These are phyloP conservation scores for Parazoanthus darwini DNA, from an alignment of 92 coral and sea anemone species.

Conservation along the genomic window DNA sequence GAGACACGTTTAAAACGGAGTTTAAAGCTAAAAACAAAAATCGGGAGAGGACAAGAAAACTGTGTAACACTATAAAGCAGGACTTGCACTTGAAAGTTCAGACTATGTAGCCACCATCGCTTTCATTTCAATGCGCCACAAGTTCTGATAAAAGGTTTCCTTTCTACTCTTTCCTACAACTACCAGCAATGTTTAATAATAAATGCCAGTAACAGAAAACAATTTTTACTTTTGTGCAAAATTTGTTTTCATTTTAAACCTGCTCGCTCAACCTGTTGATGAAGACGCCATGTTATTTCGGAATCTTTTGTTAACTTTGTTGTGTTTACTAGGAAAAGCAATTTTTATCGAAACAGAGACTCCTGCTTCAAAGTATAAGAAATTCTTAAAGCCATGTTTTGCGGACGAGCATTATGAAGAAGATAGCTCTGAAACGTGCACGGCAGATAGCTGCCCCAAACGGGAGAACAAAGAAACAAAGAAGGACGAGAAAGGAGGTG, in stretches of 20 bases:
- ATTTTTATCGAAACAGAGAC: conserved; percentile 4
- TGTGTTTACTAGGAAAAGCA: conserved; percentile 32
- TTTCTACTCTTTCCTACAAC: background rate
- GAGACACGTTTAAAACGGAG: too few species aligned
- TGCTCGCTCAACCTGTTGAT: conserved; percentile 1
- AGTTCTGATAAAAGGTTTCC: background rate
- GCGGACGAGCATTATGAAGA: background rate
- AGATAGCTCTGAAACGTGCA: background rate
- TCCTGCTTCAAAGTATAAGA: conserved; percentile 35
- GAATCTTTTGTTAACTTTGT: conserved; percentile 4
- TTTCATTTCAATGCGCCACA: background rate
- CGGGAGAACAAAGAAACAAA: background rate
- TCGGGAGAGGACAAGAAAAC: background rate
- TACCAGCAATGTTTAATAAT: conserved; percentile 46
- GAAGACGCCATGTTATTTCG: conserved; percentile 36
- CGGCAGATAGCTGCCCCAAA: background rate
- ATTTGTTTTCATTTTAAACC: conserved; percentile 19
- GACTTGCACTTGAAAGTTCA: background rate
- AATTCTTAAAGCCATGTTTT: conserved; percentile 30
- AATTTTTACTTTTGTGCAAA: background rate
- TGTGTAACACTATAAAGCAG: background rate
- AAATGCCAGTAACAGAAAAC: conserved; percentile 17
- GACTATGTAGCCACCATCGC: background rate
- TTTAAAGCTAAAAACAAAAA: background rate
- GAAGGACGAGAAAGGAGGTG: background rate